Conservation (phyloP, 2,888 invertebrate genomes). For the Nudaria mundana region DNA sequence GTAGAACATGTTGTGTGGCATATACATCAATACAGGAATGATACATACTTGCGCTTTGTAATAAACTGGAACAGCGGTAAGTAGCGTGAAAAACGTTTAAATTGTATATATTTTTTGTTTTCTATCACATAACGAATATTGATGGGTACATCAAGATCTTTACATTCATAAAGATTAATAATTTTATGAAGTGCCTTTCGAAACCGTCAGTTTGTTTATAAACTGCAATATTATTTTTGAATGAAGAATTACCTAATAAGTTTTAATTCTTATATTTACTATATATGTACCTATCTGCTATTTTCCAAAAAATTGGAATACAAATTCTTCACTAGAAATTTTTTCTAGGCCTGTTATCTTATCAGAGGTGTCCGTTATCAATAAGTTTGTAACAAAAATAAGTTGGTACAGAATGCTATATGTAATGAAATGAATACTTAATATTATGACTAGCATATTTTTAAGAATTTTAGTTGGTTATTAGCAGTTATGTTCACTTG, state of each 20-base stretch:
- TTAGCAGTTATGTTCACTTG: neutral
- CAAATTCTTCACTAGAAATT: slow-evolving; percentile 8
- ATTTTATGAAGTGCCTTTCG: slow-evolving; percentile 57
- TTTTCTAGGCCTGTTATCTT: slow-evolving; percentile 35
- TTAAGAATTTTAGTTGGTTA: neutral
- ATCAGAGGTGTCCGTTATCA: slow-evolving; percentile 39
- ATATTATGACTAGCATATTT: neutral
- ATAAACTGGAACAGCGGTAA: slow-evolving; percentile 66
- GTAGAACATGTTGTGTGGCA: slow-evolving; percentile 70
- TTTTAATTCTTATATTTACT: too few relatives aligned
- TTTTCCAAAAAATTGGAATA: too few relatives aligned
- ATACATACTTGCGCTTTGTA: slow-evolving; percentile 71
- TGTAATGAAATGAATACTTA: neutral
- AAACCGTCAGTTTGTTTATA: slow-evolving; percentile 55
- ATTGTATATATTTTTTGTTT: slow-evolving; percentile 33
- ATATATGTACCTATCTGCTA: too few relatives aligned
- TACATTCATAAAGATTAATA: slow-evolving; percentile 39
- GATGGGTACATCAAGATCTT: slow-evolving; percentile 21
- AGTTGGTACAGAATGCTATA: slow-evolving; percentile 6
- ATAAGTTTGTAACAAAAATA: slow-evolving; percentile 30
- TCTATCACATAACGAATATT: slow-evolving; percentile 25
- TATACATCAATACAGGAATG: slow-evolving; percentile 70
- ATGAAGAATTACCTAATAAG: slow-evolving; percentile 13
- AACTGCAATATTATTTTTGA: slow-evolving; percentile 27
- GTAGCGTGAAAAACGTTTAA: slow-evolving; percentile 42